Conservation (phyloP, 1,140 invertebrate species). For the Zelostemma sp. region DNA sequence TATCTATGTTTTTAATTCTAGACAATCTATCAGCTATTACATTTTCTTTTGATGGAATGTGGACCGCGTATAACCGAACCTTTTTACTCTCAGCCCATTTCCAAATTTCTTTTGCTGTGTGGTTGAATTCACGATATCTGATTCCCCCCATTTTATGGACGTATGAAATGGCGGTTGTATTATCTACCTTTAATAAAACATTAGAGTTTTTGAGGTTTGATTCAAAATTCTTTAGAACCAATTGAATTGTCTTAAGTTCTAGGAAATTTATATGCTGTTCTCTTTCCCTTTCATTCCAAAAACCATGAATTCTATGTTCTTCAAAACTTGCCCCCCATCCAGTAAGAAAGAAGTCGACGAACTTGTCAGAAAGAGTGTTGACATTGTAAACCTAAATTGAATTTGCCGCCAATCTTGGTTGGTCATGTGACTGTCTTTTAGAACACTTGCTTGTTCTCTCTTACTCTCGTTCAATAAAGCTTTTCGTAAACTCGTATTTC, state of each 20-base stretch:
- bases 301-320: conserved; percentile 30
- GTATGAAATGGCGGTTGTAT: conserved; percentile 60
- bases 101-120: conserved; percentile 23
- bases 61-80: conserved; percentile 52
- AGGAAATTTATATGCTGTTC: conserved; percentile 57
- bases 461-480: too few relatives aligned
- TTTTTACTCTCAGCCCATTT: conserved; percentile 9
- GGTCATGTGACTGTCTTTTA: too few relatives aligned
- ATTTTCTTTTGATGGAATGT: conserved; percentile 15
- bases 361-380: too few relatives aligned
- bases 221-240: conserved; percentile 28
- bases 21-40: conserved; percentile 14
- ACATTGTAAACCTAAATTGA: too few relatives aligned
- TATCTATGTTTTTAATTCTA: conserved; percentile 17
- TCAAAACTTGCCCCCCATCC: conserved; percentile 55
- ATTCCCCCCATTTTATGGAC: too few relatives aligned
- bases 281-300: conserved; percentile 43
- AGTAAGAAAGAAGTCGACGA: too few relatives aligned
- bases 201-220: conserved; percentile 44
- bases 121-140: conserved; percentile 45
- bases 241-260: conserved; percentile 51
- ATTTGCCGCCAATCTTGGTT: too few relatives aligned
- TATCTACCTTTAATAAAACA: conserved; percentile 57
- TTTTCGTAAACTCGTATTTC: too few relatives aligned
- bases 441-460: too few relatives aligned